Percentiles rank a stretch among this genome's conserved stretches.
phyloP scores from a whole-genome alignment of 2,113 vertebrate genomes.

The Istiophorus platypterus region DNA sequence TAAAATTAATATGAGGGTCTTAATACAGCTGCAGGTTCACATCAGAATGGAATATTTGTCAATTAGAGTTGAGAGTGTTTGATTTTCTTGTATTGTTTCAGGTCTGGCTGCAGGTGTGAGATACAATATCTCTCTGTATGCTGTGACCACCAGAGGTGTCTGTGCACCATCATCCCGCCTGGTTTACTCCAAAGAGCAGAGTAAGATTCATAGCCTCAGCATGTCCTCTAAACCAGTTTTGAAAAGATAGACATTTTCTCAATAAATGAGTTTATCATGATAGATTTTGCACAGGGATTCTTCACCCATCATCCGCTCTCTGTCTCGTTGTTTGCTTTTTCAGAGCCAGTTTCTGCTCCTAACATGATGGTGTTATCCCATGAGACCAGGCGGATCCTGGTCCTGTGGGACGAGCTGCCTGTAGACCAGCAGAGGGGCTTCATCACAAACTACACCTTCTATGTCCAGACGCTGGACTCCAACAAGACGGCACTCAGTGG shows the following conservation, averaged over 20 bases:
- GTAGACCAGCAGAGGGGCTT: constrained; percentile 75
- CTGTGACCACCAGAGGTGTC: constrained; percentile 75
- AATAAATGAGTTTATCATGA: not conserved
- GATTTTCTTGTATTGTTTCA: constrained; percentile 45
- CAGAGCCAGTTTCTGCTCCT: constrained; percentile 76
- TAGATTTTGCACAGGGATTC: not conserved
- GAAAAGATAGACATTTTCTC: not conserved
- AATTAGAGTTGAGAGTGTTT: not conserved
- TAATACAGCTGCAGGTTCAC: not conserved
- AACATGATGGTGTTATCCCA: constrained; percentile 43
- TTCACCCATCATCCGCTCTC: not conserved
- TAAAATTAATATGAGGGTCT: not conserved
- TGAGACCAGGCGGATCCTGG: constrained; percentile 38
- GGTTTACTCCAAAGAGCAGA: constrained; percentile 74
- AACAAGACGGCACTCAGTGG: constrained; percentile 37
- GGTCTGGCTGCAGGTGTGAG: constrained; percentile 74
- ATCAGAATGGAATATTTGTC: not conserved
- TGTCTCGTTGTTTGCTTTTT: constrained; percentile 23
- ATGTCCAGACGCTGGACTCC: constrained; percentile 52
- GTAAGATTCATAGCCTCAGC: constrained; percentile 63
- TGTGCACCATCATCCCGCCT: constrained; percentile 71
- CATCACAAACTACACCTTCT: constrained; percentile 79
- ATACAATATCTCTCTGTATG: constrained; percentile 81
- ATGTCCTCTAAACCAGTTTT: not conserved
- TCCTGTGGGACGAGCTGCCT: constrained; percentile 77